phyloP scores from a whole-genome alignment of 2,797 vertebrate genomes.

The Anisognathus igniventris region DNA sequence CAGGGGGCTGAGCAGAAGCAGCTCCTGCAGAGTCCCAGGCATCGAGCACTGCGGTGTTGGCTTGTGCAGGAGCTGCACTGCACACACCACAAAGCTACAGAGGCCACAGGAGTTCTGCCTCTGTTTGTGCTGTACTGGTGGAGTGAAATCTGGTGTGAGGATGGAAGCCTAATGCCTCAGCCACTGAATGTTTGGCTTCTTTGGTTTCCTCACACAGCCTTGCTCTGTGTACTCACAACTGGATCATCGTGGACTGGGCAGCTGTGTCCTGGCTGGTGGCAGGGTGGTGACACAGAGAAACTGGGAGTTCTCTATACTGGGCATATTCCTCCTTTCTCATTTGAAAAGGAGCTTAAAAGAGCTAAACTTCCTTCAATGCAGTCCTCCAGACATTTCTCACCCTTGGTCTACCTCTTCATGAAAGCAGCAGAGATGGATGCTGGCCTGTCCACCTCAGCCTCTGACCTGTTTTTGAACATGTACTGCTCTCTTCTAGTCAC shows the following conservation, averaged over 20 bases:
- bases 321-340: not conserved
- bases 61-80: not conserved
- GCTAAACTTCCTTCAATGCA: not conserved
- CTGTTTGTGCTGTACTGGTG: not conserved
- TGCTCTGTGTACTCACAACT: not conserved
- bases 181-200: not conserved
- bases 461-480: not conserved
- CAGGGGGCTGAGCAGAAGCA: not conserved
- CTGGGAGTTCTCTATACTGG: not conserved
- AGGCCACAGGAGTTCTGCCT: not conserved
- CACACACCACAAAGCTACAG: not conserved
- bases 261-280: not conserved
- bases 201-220: not conserved
- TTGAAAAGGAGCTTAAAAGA: not conserved
- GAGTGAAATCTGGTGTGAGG: not conserved
- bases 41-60: accelerated
- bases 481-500: conserved; percentile 27
- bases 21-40: not conserved
- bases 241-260: not conserved
- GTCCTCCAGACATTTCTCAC: not conserved
- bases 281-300: not conserved
- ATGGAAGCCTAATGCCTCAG: not conserved
- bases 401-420: not conserved
- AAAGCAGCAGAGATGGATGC: not conserved
- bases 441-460: not conserved